Conservation (phyloP, 2,113 vertebrate genomes). For the Dicentrarchus labrax region DNA sequence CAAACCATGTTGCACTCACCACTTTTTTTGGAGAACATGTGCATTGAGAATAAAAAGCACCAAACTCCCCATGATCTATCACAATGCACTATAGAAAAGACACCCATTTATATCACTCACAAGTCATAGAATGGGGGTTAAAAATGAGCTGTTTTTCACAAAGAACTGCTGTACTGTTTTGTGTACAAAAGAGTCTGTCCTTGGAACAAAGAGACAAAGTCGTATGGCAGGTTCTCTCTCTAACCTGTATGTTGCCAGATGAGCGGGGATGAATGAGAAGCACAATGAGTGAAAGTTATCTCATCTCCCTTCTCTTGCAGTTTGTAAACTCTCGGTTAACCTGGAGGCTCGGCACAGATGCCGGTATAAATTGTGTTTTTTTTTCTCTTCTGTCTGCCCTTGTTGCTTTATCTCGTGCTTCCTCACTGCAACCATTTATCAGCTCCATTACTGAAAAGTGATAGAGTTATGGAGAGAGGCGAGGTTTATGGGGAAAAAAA, state of each 20-base stretch:
- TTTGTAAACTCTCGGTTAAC: constrained; percentile 58
- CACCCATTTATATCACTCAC: constrained; percentile 3
- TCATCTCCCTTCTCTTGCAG: constrained; percentile 46
- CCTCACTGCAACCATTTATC: constrained; percentile 37
- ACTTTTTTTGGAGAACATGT: background rate
- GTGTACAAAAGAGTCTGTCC: constrained; percentile 52
- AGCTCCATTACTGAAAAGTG: constrained; percentile 26
- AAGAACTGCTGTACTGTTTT: constrained; percentile 36
- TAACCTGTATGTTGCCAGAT: constrained; percentile 45
- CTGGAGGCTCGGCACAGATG: constrained; percentile 30
- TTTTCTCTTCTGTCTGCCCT: constrained; percentile 40
- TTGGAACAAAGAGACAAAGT: constrained; percentile 64
- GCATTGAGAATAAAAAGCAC: background rate
- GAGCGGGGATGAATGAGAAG: constrained; percentile 59
- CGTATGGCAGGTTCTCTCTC: constrained; percentile 44
- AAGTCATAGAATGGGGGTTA: constrained; percentile 10
- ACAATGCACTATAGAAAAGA: background rate
- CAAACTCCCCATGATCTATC: no score
- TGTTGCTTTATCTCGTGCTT: constrained; percentile 52
- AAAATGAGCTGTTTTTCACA: constrained; percentile 54
- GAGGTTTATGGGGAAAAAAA: constrained; percentile 36
- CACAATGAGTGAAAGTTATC: constrained; percentile 65
- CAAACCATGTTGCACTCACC: background rate
- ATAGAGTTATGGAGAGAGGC: constrained; percentile 40
- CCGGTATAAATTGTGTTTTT: constrained; percentile 36